Percentiles rank a stretch among this genome's conserved stretches.
These are phyloP conservation scores for Megaustenia siamemsis DNA, from an alignment of 2,888 invertebrate species.

Conservation along the genomic window DNA sequence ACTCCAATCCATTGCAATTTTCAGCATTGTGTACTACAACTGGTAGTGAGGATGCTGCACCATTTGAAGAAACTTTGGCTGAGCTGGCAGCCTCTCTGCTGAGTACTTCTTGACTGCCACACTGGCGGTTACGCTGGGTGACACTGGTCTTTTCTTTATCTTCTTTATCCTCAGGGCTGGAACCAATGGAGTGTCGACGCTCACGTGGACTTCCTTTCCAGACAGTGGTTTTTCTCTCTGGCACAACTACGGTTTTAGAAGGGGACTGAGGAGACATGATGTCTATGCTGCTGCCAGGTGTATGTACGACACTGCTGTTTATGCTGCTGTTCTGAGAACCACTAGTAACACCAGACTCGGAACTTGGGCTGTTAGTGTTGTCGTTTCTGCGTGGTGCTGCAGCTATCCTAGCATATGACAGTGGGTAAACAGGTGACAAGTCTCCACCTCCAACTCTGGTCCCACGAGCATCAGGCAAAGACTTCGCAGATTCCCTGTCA, in stretches of 20 bases:
- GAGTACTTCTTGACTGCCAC: constrained; percentile 66
- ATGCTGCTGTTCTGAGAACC: constrained; percentile 49
- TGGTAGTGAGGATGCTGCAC: background rate
- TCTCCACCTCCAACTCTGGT: constrained; percentile 51
- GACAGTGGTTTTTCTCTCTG: constrained; percentile 63
- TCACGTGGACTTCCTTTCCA: constrained; percentile 74
- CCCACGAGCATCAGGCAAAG: constrained; percentile 70
- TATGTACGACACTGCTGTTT: constrained; percentile 40
- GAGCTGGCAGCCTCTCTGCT: constrained; percentile 38
- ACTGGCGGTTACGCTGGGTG: constrained; percentile 57
- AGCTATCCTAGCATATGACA: constrained; percentile 75
- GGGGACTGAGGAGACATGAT: constrained; percentile 19
- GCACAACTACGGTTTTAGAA: constrained; percentile 23
- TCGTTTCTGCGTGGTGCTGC: constrained; percentile 59
- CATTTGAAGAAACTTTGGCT: constrained; percentile 35
- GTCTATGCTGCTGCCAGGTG: constrained; percentile 42
- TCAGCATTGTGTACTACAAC: background rate
- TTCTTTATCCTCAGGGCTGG: constrained; percentile 69
- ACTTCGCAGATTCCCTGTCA: constrained; percentile 76
- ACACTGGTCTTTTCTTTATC: constrained; percentile 56
- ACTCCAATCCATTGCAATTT: constrained; percentile 32
- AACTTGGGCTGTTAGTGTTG: constrained; percentile 44
- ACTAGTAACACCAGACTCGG: constrained; percentile 43
- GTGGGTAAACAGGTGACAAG: constrained; percentile 63
- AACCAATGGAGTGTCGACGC: constrained; percentile 75